Evolutionary conservation across 2,797 vertebrate species (phyloP).

Genomic region (Lindbergichthys nudifrons): DNA sequence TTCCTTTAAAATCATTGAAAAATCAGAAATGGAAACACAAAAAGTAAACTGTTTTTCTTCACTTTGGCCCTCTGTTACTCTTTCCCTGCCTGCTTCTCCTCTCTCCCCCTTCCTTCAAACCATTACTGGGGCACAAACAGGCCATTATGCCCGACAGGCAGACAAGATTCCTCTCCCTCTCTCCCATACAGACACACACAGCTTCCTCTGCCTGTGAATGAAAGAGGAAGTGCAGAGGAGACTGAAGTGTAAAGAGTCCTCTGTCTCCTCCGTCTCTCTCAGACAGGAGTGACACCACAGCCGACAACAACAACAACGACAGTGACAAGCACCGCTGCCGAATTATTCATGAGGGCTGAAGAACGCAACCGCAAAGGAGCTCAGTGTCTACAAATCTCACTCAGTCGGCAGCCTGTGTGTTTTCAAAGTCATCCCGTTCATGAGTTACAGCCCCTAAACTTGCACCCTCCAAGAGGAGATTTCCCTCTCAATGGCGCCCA

Average conservation of each 20-base stretch:
- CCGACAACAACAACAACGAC: conserved; percentile 71
- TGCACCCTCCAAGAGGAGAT: conserved; percentile 60
- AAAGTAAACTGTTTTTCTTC: conserved; percentile 15
- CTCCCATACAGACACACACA: conserved; percentile 36
- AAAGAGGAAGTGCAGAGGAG: conserved; percentile 75
- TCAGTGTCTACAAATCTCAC: conserved; percentile 73
- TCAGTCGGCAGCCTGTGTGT: conserved; percentile 58
- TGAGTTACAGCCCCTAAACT: conserved; percentile 70
- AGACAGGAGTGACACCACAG: conserved; percentile 75
- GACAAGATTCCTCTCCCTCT: conserved; percentile 62
- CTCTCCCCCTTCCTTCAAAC: conserved; percentile 44
- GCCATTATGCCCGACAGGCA: conserved; percentile 68
- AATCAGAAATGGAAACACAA: conserved; percentile 5
- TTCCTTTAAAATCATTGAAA: conserved; percentile 13
- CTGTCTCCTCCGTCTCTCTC: conserved; percentile 74
- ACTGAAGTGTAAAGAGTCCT: conserved; percentile 76
- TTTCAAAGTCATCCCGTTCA: conserved; percentile 72
- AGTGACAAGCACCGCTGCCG: conserved; percentile 64
- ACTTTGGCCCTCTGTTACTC: conserved; percentile 18
- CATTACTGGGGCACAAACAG: conserved; percentile 65
- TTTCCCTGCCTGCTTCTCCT: conserved; percentile 39
- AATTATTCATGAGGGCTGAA: conserved; percentile 80
- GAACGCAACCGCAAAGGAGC: conserved; percentile 69
- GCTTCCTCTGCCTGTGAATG: conserved; percentile 74
- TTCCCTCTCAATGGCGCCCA: conserved; percentile 78